A percentile compares a stretch with the other conserved stretches of the same genome.
phyloP scores from a whole-genome alignment of 2,113 vertebrate species.

The Chroicocephalus ridibundus region DNA sequence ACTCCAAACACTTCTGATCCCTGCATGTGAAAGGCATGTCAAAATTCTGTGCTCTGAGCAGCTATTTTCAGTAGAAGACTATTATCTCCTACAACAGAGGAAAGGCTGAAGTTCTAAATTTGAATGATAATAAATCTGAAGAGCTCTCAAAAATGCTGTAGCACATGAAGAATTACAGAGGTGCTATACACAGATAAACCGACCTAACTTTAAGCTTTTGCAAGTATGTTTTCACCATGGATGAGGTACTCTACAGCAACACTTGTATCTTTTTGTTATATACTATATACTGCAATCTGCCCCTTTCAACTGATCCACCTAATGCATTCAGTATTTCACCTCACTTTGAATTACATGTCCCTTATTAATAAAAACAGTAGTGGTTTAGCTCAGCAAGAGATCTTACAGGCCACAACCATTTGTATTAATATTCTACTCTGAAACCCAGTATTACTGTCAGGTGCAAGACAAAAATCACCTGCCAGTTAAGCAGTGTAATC shows the following conservation, averaged over 20 bases:
- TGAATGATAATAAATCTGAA: background rate
- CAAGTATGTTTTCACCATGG: background rate
- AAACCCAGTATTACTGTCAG: background rate
- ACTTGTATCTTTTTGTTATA: background rate
- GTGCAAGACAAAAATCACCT: background rate
- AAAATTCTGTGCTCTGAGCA: background rate
- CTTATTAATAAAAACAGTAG: background rate
- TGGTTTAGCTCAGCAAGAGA: background rate
- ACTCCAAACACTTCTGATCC: background rate
- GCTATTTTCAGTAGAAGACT: background rate
- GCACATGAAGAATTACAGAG: background rate
- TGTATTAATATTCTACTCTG: background rate
- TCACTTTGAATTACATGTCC: background rate
- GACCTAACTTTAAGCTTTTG: background rate
- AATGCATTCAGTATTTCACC: background rate
- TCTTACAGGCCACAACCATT: background rate
- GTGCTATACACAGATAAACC: background rate
- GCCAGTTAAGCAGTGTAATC: background rate
- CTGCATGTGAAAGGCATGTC: background rate
- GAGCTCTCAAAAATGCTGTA: constrained; percentile 2
- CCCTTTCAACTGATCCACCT: background rate
- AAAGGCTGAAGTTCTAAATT: background rate
- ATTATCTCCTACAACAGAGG: background rate
- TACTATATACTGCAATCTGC: background rate
- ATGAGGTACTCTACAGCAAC: background rate